Percentiles rank a stretch among this genome's conserved stretches.
These are phyloP conservation scores for Aythya baeri DNA, from an alignment of 2,113 vertebrate genomes.

Conservation along the genomic window DNA sequence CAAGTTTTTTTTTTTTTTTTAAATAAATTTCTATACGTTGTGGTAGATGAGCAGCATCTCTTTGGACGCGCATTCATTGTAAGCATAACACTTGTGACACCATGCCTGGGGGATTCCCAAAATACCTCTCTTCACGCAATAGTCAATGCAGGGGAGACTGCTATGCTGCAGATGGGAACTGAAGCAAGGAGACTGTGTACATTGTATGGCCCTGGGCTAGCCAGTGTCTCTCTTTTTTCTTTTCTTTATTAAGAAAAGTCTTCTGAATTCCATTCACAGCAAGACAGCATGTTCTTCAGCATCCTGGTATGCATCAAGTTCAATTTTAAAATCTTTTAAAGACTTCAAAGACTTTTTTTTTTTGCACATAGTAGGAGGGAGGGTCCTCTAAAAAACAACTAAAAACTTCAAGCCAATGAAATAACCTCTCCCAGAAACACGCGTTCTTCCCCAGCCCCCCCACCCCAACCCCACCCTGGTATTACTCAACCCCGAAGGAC, in stretches of 20 bases:
- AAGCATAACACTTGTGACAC: not conserved
- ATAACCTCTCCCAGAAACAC: not conserved
- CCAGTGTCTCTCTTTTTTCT: not conserved
- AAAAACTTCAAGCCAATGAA: not conserved
- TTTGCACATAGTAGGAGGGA: not conserved
- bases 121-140: not conserved
- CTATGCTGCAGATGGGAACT: not conserved
- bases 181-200: not conserved
- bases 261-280: not conserved
- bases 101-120: not conserved
- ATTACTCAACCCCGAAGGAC: slow-evolving; percentile 2
- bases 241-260: not conserved
- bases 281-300: not conserved
- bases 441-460: not conserved
- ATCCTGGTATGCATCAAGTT: not conserved
- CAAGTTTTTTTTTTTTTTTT: not conserved
- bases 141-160: not conserved
- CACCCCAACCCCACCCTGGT: not conserved
- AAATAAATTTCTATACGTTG: not conserved
- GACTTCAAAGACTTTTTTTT: not conserved
- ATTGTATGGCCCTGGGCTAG: not conserved
- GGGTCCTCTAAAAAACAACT: not conserved
- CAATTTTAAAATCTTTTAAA: not conserved
- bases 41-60: not conserved
- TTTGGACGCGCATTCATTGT: not conserved